Evolutionary conservation across 2,888 invertebrate genomes (phyloP).

Genomic region (Drosophila quinaria): DNA sequence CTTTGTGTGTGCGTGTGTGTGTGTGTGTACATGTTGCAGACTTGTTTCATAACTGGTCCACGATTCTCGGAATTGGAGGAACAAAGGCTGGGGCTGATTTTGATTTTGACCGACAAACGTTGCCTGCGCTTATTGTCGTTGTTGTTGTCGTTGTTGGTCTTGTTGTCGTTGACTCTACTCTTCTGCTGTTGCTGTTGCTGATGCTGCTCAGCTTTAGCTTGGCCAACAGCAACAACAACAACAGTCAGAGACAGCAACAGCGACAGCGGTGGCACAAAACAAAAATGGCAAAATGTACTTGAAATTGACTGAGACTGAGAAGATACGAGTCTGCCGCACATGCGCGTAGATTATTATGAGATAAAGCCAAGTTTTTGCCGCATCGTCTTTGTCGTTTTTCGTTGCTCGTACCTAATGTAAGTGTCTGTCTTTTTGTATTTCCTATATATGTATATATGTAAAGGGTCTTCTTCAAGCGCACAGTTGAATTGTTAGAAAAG

Average conservation of each 20-base stretch:
- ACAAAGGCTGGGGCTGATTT: conserved; percentile 80
- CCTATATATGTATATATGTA: not conserved
- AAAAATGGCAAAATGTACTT: conserved; percentile 74
- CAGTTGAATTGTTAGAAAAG: conserved; percentile 48
- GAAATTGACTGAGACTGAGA: conserved; percentile 79
- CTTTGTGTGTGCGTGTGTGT: conserved; percentile 1
- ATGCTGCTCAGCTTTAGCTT: conserved; percentile 23
- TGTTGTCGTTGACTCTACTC: conserved; percentile 47
- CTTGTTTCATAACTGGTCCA: conserved; percentile 85
- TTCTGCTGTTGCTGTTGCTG: conserved; percentile 31
- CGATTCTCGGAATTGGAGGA: conserved; percentile 83
- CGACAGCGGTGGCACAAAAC: conserved; percentile 57
- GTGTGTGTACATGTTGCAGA: conserved; percentile 72
- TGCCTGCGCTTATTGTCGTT: conserved; percentile 69
- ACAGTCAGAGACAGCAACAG: conserved; percentile 7
- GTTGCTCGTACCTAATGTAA: not conserved
- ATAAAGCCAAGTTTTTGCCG: conserved; percentile 57
- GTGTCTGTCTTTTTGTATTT: not conserved
- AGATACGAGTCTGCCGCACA: conserved; percentile 73
- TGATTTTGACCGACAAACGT: conserved; percentile 85
- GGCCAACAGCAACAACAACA: conserved; percentile 53
- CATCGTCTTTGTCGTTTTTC: conserved; percentile 19
- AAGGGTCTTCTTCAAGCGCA: not conserved
- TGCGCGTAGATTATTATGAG: conserved; percentile 79
- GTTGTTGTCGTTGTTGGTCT: conserved; percentile 4